phyloP scores from a whole-genome alignment of 53 echinoderm and acorn worm genomes.

The Pentamera pediparva region DNA sequence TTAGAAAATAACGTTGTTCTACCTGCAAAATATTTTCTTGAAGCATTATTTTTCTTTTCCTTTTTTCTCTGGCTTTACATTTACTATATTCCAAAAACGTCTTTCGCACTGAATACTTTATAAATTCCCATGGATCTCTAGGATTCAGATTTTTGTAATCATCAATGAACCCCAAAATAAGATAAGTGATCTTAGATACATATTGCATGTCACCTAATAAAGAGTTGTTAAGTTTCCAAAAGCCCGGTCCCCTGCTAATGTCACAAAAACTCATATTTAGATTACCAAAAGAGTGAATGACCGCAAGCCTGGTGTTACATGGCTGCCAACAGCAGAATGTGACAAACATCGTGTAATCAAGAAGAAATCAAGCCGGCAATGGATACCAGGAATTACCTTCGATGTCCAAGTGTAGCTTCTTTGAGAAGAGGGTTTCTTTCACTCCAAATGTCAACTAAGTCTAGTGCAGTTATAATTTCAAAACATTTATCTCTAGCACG shows the following conservation, averaged over 20 bases:
- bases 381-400: neutral
- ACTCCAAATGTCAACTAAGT: slow-evolving; percentile 18
- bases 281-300: slow-evolving; percentile 22
- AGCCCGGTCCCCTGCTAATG: neutral
- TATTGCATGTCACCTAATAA: slow-evolving; percentile 5
- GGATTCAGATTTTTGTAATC: neutral
- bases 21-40: neutral
- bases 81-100: slow-evolving; percentile 4
- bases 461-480: neutral
- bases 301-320: neutral
- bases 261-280: slow-evolving; percentile 7
- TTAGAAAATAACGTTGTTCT: neutral
- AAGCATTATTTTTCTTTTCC: neutral
- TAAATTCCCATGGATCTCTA: neutral
- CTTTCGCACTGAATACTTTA: slow-evolving; percentile 16
- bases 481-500: neutral
- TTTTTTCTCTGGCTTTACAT: slow-evolving; percentile 8
- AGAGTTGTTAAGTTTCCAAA: slow-evolving; percentile 24
- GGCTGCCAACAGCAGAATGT: neutral
- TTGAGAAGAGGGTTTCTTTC: slow-evolving; percentile 20
- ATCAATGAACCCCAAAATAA: neutral
- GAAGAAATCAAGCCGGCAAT: slow-evolving; percentile 21
- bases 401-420: slow-evolving; percentile 16
- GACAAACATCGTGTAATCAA: neutral
- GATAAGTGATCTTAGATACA: neutral